phyloP scores from a whole-genome alignment of 2,113 vertebrate species.

The Hystrix cristata region DNA sequence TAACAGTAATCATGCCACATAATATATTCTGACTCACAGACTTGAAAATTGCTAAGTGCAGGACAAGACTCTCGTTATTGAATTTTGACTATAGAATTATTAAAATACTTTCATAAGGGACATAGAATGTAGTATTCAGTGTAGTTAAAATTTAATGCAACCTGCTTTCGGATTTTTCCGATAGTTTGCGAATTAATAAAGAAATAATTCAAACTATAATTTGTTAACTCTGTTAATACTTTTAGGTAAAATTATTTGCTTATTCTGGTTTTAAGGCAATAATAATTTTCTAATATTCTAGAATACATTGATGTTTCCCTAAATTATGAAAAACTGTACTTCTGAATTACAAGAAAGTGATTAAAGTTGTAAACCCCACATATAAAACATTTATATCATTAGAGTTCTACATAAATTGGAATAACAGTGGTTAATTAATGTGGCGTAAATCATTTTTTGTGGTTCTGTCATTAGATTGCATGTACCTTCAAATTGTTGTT shows the following conservation, averaged over 20 bases:
- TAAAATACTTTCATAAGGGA: conserved; percentile 37
- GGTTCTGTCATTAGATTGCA: not conserved
- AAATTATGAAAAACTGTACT: not conserved
- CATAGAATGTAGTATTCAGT: not conserved
- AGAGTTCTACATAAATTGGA: not conserved
- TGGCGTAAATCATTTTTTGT: not conserved
- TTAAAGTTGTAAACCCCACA: not conserved
- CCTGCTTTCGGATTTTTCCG: not conserved
- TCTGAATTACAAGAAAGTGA: not conserved
- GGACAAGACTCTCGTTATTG: conserved; percentile 52
- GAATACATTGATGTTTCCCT: not conserved
- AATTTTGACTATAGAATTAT: conserved; percentile 42
- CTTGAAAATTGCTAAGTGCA: conserved; percentile 69
- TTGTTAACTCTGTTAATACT: not conserved
- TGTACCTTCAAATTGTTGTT: not conserved
- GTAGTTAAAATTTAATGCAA: not conserved
- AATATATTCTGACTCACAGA: conserved; percentile 67
- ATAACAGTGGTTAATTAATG: not conserved
- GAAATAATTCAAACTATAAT: not conserved
- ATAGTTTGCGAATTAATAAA: not conserved
- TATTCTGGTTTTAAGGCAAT: not conserved
- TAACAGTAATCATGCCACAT: conserved; percentile 53
- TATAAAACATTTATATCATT: not conserved
- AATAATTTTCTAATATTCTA: not conserved
- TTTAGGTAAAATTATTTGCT: not conserved